Evolutionary conservation across 2,113 vertebrate genomes (phyloP).

Genomic region (Sinocyclocheilus anshuiensis): DNA sequence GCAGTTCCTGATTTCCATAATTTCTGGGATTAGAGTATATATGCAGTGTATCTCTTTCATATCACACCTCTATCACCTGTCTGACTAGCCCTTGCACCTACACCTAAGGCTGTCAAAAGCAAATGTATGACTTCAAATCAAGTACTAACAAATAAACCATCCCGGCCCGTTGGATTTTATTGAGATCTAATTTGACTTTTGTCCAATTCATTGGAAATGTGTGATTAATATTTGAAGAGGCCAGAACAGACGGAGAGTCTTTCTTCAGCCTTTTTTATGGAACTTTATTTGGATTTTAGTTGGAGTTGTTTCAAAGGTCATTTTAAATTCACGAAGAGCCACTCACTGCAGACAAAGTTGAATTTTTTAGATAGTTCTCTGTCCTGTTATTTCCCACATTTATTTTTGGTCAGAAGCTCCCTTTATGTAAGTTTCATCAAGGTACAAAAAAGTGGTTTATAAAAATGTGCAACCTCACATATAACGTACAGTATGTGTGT

Average conservation of each 20-base stretch:
- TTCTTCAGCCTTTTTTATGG: neutral
- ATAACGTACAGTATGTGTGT: neutral
- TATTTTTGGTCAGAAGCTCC: neutral
- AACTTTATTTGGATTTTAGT: neutral
- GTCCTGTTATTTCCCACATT: neutral
- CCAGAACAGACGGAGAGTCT: neutral
- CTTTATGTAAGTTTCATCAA: neutral
- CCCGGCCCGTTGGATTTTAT: neutral
- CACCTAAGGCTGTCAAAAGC: neutral
- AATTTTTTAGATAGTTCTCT: constrained; percentile 2
- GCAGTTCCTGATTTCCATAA: neutral
- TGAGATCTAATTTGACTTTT: neutral
- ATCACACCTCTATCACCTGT: too few relatives aligned
- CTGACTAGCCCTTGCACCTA: too few relatives aligned
- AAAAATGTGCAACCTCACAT: neutral
- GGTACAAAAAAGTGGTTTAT: neutral
- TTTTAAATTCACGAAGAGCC: neutral
- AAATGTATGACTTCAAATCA: neutral
- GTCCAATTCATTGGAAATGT: neutral
- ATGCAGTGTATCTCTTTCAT: too few relatives aligned
- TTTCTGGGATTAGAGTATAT: too few relatives aligned
- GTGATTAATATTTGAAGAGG: neutral
- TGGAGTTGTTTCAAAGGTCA: neutral
- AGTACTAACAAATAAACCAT: neutral
- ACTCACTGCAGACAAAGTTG: neutral